Evolutionary conservation across 2,113 vertebrate genomes (phyloP).

Genomic region (Morone saxatilis): DNA sequence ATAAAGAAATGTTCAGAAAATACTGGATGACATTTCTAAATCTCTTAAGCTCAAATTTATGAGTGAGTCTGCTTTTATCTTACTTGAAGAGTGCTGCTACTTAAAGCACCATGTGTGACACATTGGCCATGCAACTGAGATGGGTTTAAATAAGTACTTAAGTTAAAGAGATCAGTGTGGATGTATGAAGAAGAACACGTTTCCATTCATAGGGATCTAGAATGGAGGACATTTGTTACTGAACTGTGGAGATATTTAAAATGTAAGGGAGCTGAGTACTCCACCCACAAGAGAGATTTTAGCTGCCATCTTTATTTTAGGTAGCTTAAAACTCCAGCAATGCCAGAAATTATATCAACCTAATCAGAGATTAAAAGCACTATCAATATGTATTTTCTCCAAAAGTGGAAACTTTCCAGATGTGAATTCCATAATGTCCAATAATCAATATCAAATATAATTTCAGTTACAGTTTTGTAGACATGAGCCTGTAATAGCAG

Average conservation of each 20-base stretch:
- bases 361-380: background rate
- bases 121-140: constrained; percentile 28
- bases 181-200: constrained; percentile 29
- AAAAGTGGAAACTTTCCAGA: constrained; percentile 26
- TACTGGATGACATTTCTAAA: constrained; percentile 45
- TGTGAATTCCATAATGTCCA: constrained; percentile 11
- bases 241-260: constrained; percentile 14
- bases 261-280: background rate
- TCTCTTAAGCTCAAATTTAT: constrained; percentile 47
- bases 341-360: background rate
- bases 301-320: background rate
- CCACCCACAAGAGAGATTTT: background rate
- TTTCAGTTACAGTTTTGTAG: constrained; percentile 44
- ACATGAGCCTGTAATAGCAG: constrained; percentile 11
- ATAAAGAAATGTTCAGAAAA: constrained; percentile 29
- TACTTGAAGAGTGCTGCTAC: constrained; percentile 15
- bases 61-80: constrained; percentile 31
- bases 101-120: constrained; percentile 25
- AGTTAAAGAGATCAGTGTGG: constrained; percentile 7
- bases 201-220: background rate
- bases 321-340: background rate
- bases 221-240: constrained; percentile 32
- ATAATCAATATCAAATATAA: constrained; percentile 23
- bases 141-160: constrained; percentile 36
- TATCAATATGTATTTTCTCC: background rate